Base-by-base conservation (phyloP, 2,113 vertebrate genomes). In the Azemiops feae region DNA sequence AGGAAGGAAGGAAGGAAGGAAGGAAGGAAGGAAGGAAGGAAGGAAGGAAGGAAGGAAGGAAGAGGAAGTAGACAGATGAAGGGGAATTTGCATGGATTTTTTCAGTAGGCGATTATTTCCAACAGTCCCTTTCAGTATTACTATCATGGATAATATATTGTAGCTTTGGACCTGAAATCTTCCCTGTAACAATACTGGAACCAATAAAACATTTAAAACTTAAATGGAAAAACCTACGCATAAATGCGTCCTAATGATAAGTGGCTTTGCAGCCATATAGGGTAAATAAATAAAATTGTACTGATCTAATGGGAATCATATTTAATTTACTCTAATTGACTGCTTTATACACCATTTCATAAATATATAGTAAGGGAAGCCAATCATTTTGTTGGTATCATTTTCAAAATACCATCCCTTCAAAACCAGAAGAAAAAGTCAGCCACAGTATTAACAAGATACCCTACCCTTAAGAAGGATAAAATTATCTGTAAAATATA, bases 221-320 rank as follows among this genome's bases (percentile, higher is more conserved):
- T 96, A 96, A 97, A 97, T 97, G 96, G 91, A 95, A 97, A 97
- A 96, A 97, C 96, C 96, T 96, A 60, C 94, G 97, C 93, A 94
- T 95, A 96, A 97, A 96, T 96, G 96, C 96, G 92, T 96, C 94
- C 95, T 94, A 94, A 95, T 97, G 94, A 95, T 96, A 96, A 97
- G 95, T 94, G 96, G 94, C 95, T 96, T 96, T 95, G 94, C 94
- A 95, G 93, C 96, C 96, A 96, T 95, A 97, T 94, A 96, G 96
- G 94, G 94, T 95, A 96, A 95, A 97, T 97, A 97, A 97, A 96
- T 97, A 96, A 96, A 97, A 97, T 96, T 97, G 96, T 97, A 96
- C 96, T 97, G 95, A 97, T 95, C 95, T 95, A 96, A 97, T 97
- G 96, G 96, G 93, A 55, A 96, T 95, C 95, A 96, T 96, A 95